Base-by-base conservation (phyloP, 1,140 invertebrate species). In the Drosophila baimaii region DNA sequence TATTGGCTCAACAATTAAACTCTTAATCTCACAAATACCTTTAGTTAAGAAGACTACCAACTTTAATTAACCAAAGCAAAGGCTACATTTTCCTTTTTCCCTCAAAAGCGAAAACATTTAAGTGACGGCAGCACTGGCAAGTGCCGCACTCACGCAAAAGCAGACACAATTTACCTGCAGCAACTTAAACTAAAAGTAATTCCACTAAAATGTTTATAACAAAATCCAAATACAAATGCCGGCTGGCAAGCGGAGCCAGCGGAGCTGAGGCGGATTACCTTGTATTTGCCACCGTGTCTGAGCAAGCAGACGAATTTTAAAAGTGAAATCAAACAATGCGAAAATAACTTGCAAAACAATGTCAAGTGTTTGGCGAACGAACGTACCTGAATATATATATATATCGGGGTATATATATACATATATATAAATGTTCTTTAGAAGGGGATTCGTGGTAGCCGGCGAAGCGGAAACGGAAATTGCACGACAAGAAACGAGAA, bases 271-370 rank as follows among this genome's bases (percentile, higher is more conserved):
- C n/a, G 41, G 56, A n/a, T 72, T 52, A 44, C 44, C 44, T 55
- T 17, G 52, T 74, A 21, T 69, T 77, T 77, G 64, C 63, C 74
- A 29, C 41, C 54, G 80, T 72, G 82, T 81, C 82, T 81, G 74
- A 68, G 78, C 64, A 81, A 85, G 81, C 77, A 85, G 68, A 65
- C 69, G 56, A 88, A 80, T 84, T 88, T 77, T 72, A 77, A 88
- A 88, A 89, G 83, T 89, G 83, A 88, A 88, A 88, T 88, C 76
- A 88, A 88, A 88, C 84, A 88, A 88, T 83, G 84, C 61, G 84
- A 84, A 89, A 89, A 89, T 89, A 84, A 88, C 71, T 88, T 74
- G 68, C 51, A 68, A 84, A 88, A 88, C 85, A 89, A 77, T 83
- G 84, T 80, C 80, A 84, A 80, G 71, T 66, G 58, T 77, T 80